phyloP scores from a whole-genome alignment of 2,113 vertebrate species.

The Mobula birostris region DNA sequence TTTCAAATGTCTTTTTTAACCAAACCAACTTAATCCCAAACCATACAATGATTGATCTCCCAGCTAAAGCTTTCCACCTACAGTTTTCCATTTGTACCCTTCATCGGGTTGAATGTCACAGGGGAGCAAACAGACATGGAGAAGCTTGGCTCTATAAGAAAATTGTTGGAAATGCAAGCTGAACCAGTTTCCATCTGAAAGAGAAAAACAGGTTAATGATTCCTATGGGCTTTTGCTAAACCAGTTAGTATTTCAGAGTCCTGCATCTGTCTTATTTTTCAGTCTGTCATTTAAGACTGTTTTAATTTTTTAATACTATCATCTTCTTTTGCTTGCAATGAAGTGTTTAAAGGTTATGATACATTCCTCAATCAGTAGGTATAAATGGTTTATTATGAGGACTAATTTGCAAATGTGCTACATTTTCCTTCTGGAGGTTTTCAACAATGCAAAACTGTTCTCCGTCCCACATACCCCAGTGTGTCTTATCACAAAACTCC shows the following conservation, averaged over 20 bases:
- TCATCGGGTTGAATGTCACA: neutral
- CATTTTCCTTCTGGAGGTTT: neutral
- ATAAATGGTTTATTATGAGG: neutral
- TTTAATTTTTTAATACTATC: neutral
- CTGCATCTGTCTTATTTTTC: constrained; percentile 1
- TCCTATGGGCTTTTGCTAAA: neutral
- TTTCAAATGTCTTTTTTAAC: neutral
- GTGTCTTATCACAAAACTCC: neutral
- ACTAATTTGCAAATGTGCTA: neutral
- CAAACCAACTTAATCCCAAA: neutral
- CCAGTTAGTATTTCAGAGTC: neutral
- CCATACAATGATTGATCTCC: neutral
- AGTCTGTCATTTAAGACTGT: neutral
- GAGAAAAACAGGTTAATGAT: neutral
- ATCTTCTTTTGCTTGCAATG: neutral
- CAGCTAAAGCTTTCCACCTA: neutral
- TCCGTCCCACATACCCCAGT: neutral
- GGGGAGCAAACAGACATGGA: neutral
- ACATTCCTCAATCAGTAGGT: neutral
- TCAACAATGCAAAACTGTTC: neutral
- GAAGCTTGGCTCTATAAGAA: neutral
- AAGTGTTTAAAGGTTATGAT: neutral
- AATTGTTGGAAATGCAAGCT: neutral
- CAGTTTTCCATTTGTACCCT: neutral
- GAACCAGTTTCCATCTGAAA: neutral